Base-by-base conservation (phyloP, 2,113 vertebrate species). In the Carassius carassius region DNA sequence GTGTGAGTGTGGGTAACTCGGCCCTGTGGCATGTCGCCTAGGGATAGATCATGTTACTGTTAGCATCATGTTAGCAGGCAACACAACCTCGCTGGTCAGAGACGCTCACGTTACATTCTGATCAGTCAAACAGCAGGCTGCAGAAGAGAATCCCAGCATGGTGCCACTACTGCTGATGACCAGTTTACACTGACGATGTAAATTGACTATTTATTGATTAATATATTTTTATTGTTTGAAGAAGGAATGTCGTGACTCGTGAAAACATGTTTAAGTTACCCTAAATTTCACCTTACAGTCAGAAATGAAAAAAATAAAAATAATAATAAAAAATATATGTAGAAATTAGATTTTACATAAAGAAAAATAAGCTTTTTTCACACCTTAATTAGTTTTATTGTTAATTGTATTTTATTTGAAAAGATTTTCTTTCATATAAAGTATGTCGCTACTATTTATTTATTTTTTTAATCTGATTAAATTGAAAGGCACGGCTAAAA, bases 31-130 rank as follows among this genome's bases (percentile, higher is more conserved):
- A 13, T 63, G 67, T 25, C 44, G 19, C 63, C 35, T 49, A 74
- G 63, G 67, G 74, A 78, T 44, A 77, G 81, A 86, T 86, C 47
- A 63, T 78, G 79, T 72, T 83, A 60, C 81, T 62, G 74, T 82
- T 83, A 16, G 37, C 73, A 56, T 82, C 13, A 5, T 17, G 32
- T 49, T 58, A 60, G 14, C 78, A 58, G 73, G 60, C 29, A 37
- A 67, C 35, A 75, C 25, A 41, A 67, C 80, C 80, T 69, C 32
- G 9, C 70, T 23, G 23, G 72, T 78, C 77, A 49, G 41, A 82
- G 44, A 78, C 8, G 9, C 70, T 62, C 62, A 69, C 49, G 77
- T 82, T 75, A 47, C 72, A 84, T 81, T 65, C 70, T 62, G 49
- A 69, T 84, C 86, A 84, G 62, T 12, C 72, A 54, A 29, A 70